Evolutionary conservation across 2,797 vertebrate genomes (phyloP), one percentile per base, ranked within the genome.

Genomic region (Mycteria americana): DNA sequence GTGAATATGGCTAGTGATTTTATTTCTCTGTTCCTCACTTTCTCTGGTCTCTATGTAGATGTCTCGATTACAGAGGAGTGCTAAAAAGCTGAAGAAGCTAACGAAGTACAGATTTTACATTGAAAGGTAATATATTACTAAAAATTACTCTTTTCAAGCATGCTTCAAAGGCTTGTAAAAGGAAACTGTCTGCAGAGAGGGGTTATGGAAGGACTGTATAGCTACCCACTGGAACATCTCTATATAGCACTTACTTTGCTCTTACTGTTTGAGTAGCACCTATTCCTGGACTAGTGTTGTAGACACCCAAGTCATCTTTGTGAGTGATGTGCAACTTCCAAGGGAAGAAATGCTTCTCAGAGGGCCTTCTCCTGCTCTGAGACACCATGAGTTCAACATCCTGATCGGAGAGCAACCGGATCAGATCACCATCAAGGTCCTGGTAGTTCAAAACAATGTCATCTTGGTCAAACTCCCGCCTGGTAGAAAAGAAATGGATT

Each of bases 271-370:
- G 65, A 51, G 50, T 43, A 48, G 51, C 54, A 67, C 10, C 45
- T 83, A 23, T n/a, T 80, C 11, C 88, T 64, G 97, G 97, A 45
- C 97, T 97, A 0, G 97, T 97, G 94, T 97, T 98, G 95, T 99
- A 99, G 85, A 99, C 98, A 3, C 95, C 96, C 37, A 99, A 93
- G 94, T 99, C 98, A 18, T 98, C 98, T 85, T 97, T 68, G 92
- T 98, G 91, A 69, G 99, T 99, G 83, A 99, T 93, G 4, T 99
- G 97, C 80, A 99, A 94, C 91, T 99, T 98, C 99, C 99, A 99
- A 7, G 98, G 97, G 88, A 99, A 99, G 80, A 98, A 98, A 27
- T 82, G 97, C 41, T 97, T 97, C 93, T 95, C 96, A 51, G 93
- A 73, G 21, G 97, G 96, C 35, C 75, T 79, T 0, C 39, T 88